A percentile compares a stretch with the other conserved stretches of the same genome.
These are phyloP conservation scores for Hippocampus guttulatus DNA, from an alignment of 2,113 vertebrate genomes.

Conservation along the genomic window DNA sequence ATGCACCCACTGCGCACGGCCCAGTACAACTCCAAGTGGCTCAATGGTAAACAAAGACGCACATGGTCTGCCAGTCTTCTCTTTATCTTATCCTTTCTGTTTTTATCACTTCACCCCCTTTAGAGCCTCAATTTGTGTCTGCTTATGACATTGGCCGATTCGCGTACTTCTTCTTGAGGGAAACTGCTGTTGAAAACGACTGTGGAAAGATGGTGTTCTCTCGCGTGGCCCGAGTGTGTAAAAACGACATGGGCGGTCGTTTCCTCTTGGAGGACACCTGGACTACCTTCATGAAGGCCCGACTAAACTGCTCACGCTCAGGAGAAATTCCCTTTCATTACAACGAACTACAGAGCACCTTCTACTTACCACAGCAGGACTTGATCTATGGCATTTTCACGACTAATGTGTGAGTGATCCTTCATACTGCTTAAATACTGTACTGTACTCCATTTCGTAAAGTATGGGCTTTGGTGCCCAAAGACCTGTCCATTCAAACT, in stretches of 20 bases:
- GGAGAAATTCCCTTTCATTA: constrained; percentile 94
- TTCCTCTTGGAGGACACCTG: constrained; percentile 94
- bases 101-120: neutral
- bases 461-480: neutral
- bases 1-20: constrained; percentile 88
- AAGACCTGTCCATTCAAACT: neutral
- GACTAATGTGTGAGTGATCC: constrained; percentile 85
- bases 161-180: constrained; percentile 92
- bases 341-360: constrained; percentile 91
- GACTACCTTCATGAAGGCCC: constrained; percentile 98
- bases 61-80: too few relatives aligned
- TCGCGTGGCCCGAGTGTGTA: constrained; percentile 88
- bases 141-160: constrained; percentile 91
- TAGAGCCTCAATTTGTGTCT: constrained; percentile 93
- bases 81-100: neutral
- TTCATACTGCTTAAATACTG: neutral
- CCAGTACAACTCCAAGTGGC: constrained; percentile 97
- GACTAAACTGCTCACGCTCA: constrained; percentile 90
- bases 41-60: constrained; percentile 78
- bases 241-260: constrained; percentile 91
- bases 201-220: constrained; percentile 92
- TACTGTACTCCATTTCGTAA: neutral
- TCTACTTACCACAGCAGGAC: constrained; percentile 86
- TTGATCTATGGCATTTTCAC: constrained; percentile 95
- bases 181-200: constrained; percentile 90